These are phyloP conservation scores for Passer montanus DNA, from an alignment of 2,113 vertebrate species.

Conservation along the genomic window DNA sequence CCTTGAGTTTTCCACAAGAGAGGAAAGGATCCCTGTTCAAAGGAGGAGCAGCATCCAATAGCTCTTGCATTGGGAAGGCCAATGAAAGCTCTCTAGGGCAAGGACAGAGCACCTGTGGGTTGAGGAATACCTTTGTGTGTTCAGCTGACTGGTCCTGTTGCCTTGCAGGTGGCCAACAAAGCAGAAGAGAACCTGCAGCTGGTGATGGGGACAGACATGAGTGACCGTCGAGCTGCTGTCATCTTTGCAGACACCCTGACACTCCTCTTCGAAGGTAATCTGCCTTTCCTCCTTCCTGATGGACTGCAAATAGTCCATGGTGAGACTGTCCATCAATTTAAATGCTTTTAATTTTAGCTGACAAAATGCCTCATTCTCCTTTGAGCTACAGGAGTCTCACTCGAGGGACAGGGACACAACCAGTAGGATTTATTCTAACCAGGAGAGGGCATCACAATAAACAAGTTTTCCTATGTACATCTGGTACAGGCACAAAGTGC, in stretches of 20 bases:
- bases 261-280: constrained; percentile 90
- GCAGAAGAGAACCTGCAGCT: constrained; percentile 92
- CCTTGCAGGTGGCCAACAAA: constrained; percentile 87
- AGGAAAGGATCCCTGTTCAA: neutral
- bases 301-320: neutral
- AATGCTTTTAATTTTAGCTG: neutral
- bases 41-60: neutral
- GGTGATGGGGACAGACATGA: constrained; percentile 87
- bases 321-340: neutral
- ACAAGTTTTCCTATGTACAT: neutral
- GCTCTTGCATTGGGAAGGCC: neutral
- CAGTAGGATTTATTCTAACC: neutral
- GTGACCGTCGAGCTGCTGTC: constrained; percentile 88
- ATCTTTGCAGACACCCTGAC: constrained; percentile 96
- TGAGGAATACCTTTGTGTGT: neutral
- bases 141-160: neutral
- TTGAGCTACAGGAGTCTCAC: neutral
- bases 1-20: neutral
- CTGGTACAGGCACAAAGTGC: neutral
- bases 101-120: neutral
- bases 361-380: neutral
- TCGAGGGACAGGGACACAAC: neutral
- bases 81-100: neutral
- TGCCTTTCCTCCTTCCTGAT: neutral
- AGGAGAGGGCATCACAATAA: neutral